Conservation (phyloP, 2,888 invertebrate genomes). For the Dendrolimus pini region DNA sequence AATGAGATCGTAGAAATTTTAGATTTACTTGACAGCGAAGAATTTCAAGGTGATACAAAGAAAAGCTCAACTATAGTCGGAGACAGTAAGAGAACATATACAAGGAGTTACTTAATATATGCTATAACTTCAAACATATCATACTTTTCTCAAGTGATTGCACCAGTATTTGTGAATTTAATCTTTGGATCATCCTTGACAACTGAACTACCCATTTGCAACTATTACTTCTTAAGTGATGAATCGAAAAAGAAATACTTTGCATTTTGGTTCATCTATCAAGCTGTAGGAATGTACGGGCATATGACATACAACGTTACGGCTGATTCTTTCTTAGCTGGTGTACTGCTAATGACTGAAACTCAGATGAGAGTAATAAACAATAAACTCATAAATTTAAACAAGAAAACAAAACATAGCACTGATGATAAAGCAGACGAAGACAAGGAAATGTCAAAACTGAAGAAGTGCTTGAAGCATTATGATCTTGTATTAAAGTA, state of each 20-base stretch:
- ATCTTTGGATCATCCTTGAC: slow-evolving; percentile 25
- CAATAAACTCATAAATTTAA: slow-evolving; percentile 33
- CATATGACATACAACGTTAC: slow-evolving; percentile 54
- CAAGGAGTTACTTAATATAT: slow-evolving; percentile 29
- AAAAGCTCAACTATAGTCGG: slow-evolving; percentile 26
- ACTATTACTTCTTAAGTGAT: slow-evolving; percentile 51
- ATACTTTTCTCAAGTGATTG: slow-evolving; percentile 29
- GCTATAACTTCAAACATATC: slow-evolving; percentile 26
- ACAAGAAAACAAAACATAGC: slow-evolving; percentile 16
- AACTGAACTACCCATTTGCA: slow-evolving; percentile 43
- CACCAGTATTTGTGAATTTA: slow-evolving; percentile 32
- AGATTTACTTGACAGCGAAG: slow-evolving; percentile 40
- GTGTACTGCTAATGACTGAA: slow-evolving; percentile 39
- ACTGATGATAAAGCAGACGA: slow-evolving; percentile 9
- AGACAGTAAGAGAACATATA: slow-evolving; percentile 27
- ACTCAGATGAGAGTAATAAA: slow-evolving; percentile 41
- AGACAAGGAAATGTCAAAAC: slow-evolving; percentile 16
- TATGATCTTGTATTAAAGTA: slow-evolving; percentile 44
- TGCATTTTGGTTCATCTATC: slow-evolving; percentile 39
- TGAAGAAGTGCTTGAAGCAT: slow-evolving; percentile 32
- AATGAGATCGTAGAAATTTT: slow-evolving; percentile 35
- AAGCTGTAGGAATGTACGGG: slow-evolving; percentile 44
- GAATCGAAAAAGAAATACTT: slow-evolving; percentile 35
- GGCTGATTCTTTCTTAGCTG: slow-evolving; percentile 45
- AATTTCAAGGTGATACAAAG: slow-evolving; percentile 34